Evolutionary conservation across 2,888 invertebrate genomes (phyloP).

Genomic region (Parascotia fuliginaria): DNA sequence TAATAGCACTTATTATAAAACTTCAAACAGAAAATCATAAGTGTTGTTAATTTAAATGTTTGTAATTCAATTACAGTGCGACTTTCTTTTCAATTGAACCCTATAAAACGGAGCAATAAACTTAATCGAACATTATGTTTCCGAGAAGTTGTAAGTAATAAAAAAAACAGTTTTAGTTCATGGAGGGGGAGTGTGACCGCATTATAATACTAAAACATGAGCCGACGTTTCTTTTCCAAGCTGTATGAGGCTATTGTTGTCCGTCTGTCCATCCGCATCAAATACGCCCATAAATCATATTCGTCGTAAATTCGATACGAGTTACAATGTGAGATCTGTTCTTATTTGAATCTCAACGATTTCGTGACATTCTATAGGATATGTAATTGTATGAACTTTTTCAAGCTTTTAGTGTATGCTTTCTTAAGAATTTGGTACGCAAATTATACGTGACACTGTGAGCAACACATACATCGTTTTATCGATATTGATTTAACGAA

Average conservation of each 20-base stretch:
- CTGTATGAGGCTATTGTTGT: conserved; percentile 77
- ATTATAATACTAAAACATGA: conserved; percentile 79
- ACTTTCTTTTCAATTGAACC: conserved; percentile 51
- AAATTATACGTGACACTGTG: conserved; percentile 23
- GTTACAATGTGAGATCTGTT: conserved; percentile 81
- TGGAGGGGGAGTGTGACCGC: conserved; percentile 69
- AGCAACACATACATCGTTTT: too few species aligned
- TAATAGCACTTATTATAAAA: not conserved
- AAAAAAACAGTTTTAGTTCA: conserved; percentile 58
- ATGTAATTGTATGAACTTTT: conserved; percentile 37
- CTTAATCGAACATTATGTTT: conserved; percentile 62
- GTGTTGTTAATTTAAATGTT: conserved; percentile 35
- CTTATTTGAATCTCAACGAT: conserved; percentile 69
- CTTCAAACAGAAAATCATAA: conserved; percentile 46
- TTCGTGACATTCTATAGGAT: conserved; percentile 37
- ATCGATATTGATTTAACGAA: too few species aligned
- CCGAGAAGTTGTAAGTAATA: conserved; percentile 67
- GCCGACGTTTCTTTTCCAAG: conserved; percentile 61
- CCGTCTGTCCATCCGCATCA: conserved; percentile 81
- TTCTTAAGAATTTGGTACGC: conserved; percentile 37
- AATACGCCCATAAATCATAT: conserved; percentile 82
- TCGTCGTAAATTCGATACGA: conserved; percentile 82
- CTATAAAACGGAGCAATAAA: conserved; percentile 48
- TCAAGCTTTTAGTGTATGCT: conserved; percentile 21
- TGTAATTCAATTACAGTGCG: conserved; percentile 33